Conservation (phyloP, 64 coral and sea anemone genomes). For the Stichodactyla mertensii region DNA sequence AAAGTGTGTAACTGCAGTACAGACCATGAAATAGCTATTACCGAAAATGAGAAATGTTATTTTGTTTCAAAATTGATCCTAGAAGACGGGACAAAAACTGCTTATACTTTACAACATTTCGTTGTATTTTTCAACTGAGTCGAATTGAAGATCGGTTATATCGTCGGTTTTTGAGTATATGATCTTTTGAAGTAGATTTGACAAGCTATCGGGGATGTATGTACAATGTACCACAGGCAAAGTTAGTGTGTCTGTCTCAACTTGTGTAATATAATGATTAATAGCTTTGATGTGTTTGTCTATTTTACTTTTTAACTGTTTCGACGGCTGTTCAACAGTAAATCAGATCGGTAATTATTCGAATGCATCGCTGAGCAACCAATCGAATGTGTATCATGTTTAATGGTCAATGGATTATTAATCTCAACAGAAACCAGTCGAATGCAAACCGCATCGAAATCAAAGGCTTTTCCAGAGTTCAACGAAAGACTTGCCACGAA, state of each 20-base stretch:
- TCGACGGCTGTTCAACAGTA: no score
- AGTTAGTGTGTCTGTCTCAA: neutral
- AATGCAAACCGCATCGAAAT: no score
- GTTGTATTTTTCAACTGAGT: neutral
- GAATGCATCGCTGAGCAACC: no score
- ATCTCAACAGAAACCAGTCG: no score
- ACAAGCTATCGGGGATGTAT: neutral
- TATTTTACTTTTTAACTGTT: neutral
- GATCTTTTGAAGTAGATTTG: neutral
- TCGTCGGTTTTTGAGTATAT: neutral
- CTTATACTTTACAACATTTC: neutral
- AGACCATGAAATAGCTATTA: constrained; percentile 65
- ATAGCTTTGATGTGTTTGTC: neutral
- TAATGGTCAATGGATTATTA: no score
- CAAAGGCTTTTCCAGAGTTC: no score
- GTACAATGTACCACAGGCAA: neutral
- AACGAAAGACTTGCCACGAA: no score
- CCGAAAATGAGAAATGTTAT: neutral
- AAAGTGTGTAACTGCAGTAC: constrained; percentile 84
- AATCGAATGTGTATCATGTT: no score
- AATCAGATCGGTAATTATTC: no score
- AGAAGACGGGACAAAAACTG: neutral
- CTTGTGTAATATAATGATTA: neutral
- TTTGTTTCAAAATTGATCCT: neutral
- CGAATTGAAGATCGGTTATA: neutral